A percentile compares a stretch with the other conserved stretches of the same genome.
Conservation (phyloP, 2,113 vertebrate genomes). For the Etheostoma cragini region DNA sequence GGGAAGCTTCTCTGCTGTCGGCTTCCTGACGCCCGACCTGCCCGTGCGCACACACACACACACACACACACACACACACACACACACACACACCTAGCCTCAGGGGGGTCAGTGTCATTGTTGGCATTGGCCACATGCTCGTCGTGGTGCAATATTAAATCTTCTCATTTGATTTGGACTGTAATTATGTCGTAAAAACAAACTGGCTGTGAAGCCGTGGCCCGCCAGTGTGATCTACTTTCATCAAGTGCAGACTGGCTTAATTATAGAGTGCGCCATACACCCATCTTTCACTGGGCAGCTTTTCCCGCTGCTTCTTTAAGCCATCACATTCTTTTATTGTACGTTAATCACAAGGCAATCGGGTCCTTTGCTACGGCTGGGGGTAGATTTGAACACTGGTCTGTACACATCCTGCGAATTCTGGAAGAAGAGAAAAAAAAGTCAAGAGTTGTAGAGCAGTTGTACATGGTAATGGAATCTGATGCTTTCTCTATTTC, state of each 20-base stretch:
- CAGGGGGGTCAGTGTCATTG: constrained; percentile 81
- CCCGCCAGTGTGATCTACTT: constrained; percentile 84
- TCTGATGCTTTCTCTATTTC: constrained; percentile 62
- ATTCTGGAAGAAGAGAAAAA: background rate
- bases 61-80: background rate
- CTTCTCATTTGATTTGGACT: constrained; percentile 86
- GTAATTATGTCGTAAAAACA: constrained; percentile 87
- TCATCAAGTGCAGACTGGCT: constrained; percentile 86
- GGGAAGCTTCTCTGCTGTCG: constrained; percentile 57
- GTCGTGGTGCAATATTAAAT: constrained; percentile 83
- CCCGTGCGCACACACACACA: too few species aligned
- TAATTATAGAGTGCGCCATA: constrained; percentile 83
- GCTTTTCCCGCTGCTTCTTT: constrained; percentile 79
- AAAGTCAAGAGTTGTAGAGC: constrained; percentile 37
- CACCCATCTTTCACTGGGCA: constrained; percentile 82
- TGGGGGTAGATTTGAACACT: constrained; percentile 72
- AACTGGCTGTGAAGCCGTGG: constrained; percentile 85
- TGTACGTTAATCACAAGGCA: constrained; percentile 83
- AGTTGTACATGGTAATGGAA: constrained; percentile 65
- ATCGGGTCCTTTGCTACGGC: constrained; percentile 72
- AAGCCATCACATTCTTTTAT: constrained; percentile 80
- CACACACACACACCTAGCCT: constrained; percentile 58
- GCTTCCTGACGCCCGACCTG: constrained; percentile 59
- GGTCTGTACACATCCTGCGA: constrained; percentile 72
- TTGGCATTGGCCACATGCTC: constrained; percentile 81